phyloP scores from a whole-genome alignment of 64 coral and sea anemone genomes.

The Pocillopora damicornis region DNA sequence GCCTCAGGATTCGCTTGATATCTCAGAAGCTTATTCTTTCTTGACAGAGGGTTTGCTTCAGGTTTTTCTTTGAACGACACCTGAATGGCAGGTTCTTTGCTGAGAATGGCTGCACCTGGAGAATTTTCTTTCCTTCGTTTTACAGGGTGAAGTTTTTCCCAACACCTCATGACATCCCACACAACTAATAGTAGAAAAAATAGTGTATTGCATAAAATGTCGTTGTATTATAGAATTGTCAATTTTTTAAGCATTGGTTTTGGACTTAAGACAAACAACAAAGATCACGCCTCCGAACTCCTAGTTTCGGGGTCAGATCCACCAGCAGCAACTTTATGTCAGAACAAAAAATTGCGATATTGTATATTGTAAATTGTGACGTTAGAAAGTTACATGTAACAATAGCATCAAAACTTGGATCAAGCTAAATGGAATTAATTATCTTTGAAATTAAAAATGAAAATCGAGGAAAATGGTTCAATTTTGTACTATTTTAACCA shows the following conservation, averaged over 20 bases:
- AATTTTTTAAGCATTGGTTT: too few relatives aligned
- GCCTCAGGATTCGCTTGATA: constrained; percentile 94
- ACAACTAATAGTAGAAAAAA: constrained; percentile 57
- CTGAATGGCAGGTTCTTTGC: constrained; percentile 62
- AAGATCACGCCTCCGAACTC: neutral
- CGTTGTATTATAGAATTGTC: too few relatives aligned
- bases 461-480: too few relatives aligned
- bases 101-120: constrained; percentile 65
- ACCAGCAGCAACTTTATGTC: neutral
- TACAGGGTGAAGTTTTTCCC: constrained; percentile 86
- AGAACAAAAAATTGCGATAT: too few relatives aligned
- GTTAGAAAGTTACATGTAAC: too few relatives aligned
- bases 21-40: constrained; percentile 73
- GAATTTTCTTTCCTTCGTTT: constrained; percentile 71
- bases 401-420: too few relatives aligned
- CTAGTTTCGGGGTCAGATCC: neutral
- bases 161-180: constrained; percentile 94
- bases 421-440: too few relatives aligned
- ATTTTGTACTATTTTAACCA: too few relatives aligned
- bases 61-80: constrained; percentile 69
- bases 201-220: too few relatives aligned
- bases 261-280: neutral
- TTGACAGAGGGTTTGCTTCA: constrained; percentile 84
- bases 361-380: too few relatives aligned
- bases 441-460: too few relatives aligned